Conservation (phyloP, 2,888 invertebrate genomes). For the Agrotis ipsilon region DNA sequence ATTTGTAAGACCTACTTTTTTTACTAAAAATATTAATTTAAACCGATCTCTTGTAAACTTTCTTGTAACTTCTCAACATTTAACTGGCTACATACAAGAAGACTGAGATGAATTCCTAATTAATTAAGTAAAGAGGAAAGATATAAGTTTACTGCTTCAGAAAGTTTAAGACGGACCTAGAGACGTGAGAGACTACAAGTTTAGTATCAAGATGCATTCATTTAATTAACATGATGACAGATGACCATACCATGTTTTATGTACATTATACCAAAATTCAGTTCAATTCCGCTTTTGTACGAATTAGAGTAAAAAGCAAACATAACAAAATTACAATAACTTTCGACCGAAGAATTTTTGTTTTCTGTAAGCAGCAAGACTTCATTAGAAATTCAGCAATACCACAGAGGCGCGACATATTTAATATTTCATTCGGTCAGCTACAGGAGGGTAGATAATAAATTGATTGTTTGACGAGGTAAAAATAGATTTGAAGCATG, state of each 20-base stretch:
- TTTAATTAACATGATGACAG: no score
- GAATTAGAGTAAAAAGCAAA: no score
- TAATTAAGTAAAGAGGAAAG: not conserved
- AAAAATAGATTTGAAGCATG: not conserved
- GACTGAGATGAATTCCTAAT: not conserved
- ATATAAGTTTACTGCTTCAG: not conserved
- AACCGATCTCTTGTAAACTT: not conserved
- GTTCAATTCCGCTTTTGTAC: no score
- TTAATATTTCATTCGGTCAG: constrained; percentile 1
- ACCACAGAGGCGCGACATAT: not conserved
- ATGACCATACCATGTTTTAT: no score
- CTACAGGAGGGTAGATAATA: not conserved
- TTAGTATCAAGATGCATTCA: no score
- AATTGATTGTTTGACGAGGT: not conserved
- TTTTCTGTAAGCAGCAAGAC: not conserved
- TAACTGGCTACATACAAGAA: not conserved
- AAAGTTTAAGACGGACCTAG: not conserved
- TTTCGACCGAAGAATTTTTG: no score
- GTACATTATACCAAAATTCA: no score
- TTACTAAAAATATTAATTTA: not conserved
- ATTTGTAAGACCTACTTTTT: no score
- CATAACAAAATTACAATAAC: no score
- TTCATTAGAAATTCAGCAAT: not conserved
- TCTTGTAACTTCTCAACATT: no score
- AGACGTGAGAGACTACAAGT: no score